Base-by-base conservation (phyloP, 2,888 invertebrate species). In the Idaea dimidiata region DNA sequence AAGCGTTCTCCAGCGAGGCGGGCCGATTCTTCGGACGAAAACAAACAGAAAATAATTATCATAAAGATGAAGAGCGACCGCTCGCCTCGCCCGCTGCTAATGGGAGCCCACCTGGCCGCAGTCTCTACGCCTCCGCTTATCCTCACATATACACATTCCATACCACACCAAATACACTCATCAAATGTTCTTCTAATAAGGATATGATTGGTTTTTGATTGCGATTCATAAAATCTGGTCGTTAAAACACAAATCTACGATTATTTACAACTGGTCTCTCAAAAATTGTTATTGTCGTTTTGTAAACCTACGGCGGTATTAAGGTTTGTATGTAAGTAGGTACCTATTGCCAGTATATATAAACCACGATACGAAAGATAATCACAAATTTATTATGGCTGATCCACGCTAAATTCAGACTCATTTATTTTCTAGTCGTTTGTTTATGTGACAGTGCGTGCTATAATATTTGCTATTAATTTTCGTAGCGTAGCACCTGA, bases 1-100 rank as follows among this genome's bases (percentile, higher is more conserved):
- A 91, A 92, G 86, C 89, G 89, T 84, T 82, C 87, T 79, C 74
- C 84, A 84, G 87, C 86, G 87, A 89, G 88, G 89, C 89, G 90
- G 89, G 86, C 84, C 89, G 91, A 90, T 89, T 88, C 89, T 86
- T 88, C 86, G 88, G 88, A 88, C 90, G 91, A 92, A 92, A 92
- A 92, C 92, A 91, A 92, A 92, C 91, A 92, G 89, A 90, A 91
- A 92, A 91, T 92, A 91, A 92, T 92, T 92, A 92, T 91, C 91
- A 91, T 91, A 91, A 92, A 91, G 91, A 92, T 91, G 91, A 92
- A 91, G 90, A 90, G 91, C 87, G 89, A 86, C 91, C 91, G 91
- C 90, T 87, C 86, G 84, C 82, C 88, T 82, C 83, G 83, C 80
- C 10, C 83, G 85, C 89, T 89, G 88, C 89, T 91, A 90, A 90